A percentile compares a stretch with the other conserved stretches of the same genome.
These are phyloP conservation scores for Drosophila insularis DNA, from an alignment of 1,140 invertebrate species.

Conservation along the genomic window DNA sequence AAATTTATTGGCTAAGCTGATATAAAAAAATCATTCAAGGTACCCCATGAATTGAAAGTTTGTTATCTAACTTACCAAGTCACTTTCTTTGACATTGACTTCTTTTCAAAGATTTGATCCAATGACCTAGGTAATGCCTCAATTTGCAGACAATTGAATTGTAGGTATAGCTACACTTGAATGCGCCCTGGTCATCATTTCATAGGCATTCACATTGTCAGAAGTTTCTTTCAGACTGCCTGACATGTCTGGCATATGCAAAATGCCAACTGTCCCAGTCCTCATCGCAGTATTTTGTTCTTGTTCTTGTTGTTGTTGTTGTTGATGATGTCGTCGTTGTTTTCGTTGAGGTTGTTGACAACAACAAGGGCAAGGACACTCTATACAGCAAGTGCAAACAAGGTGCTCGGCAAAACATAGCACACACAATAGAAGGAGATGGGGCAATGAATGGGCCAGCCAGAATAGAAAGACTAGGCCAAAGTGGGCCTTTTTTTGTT, in stretches of 20 bases:
- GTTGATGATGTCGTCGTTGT: neutral
- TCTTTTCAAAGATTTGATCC: slow-evolving; percentile 27
- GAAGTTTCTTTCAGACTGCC: slow-evolving; percentile 23
- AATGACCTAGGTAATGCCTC: slow-evolving; percentile 41
- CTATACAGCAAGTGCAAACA: slow-evolving; percentile 60
- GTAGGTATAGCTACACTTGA: slow-evolving; percentile 6
- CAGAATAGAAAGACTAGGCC: slow-evolving; percentile 11
- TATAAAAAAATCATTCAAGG: too few relatives aligned
- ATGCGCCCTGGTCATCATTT: neutral
- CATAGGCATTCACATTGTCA: slow-evolving; percentile 29
- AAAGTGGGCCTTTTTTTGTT: slow-evolving; percentile 22
- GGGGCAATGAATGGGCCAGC: slow-evolving; percentile 13
- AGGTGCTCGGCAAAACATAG: slow-evolving; percentile 55
- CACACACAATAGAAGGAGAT: slow-evolving; percentile 20
- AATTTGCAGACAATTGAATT: slow-evolving; percentile 25
- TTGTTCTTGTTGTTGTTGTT: neutral
- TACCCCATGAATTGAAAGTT: too few relatives aligned
- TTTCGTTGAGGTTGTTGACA: slow-evolving; percentile 30
- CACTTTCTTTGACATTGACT: neutral
- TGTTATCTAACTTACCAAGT: neutral
- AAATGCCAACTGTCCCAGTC: slow-evolving; percentile 57
- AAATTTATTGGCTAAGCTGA: neutral
- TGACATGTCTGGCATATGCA: slow-evolving; percentile 71
- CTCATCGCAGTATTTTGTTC: slow-evolving; percentile 13
- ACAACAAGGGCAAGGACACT: slow-evolving; percentile 71